These are phyloP conservation scores for Coregonus clupeaformis DNA, from an alignment of 2,113 vertebrate genomes.

Conservation along the genomic window DNA sequence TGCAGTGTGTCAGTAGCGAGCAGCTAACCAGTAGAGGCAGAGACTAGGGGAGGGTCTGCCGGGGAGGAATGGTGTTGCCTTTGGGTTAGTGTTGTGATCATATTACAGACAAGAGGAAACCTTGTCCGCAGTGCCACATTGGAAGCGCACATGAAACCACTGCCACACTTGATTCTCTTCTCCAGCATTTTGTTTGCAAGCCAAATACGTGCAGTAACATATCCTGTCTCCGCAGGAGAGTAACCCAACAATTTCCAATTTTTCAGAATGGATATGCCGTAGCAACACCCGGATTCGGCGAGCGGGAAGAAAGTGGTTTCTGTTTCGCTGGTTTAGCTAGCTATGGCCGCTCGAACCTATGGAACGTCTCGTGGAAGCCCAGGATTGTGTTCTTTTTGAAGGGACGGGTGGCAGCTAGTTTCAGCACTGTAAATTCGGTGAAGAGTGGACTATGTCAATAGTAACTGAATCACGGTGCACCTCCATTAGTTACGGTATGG, in stretches of 20 bases:
- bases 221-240: background rate
- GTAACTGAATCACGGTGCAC: slow-evolving; percentile 23
- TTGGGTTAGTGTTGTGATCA: slow-evolving; percentile 44
- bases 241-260: slow-evolving; percentile 1
- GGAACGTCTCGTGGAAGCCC: background rate
- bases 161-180: slow-evolving; percentile 29
- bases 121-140: slow-evolving; percentile 15
- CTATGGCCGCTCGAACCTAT: background rate
- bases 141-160: slow-evolving; percentile 5
- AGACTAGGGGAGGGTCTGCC: slow-evolving; percentile 21
- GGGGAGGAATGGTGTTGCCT: slow-evolving; percentile 45
- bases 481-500: slow-evolving; percentile 39
- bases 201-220: background rate
- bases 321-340: slow-evolving; percentile 27
- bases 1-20: slow-evolving; percentile 24
- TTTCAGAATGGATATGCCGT: background rate
- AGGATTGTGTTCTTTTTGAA: background rate
- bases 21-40: slow-evolving; percentile 19
- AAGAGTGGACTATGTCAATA: background rate
- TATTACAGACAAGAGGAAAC: slow-evolving; percentile 41
- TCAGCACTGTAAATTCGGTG: background rate
- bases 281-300: background rate
- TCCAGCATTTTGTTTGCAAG: background rate
- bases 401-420: background rate
- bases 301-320: slow-evolving; percentile 14